Base-by-base conservation (phyloP, 1,140 invertebrate genomes). In the Rhynchophorus ferrugineus region DNA sequence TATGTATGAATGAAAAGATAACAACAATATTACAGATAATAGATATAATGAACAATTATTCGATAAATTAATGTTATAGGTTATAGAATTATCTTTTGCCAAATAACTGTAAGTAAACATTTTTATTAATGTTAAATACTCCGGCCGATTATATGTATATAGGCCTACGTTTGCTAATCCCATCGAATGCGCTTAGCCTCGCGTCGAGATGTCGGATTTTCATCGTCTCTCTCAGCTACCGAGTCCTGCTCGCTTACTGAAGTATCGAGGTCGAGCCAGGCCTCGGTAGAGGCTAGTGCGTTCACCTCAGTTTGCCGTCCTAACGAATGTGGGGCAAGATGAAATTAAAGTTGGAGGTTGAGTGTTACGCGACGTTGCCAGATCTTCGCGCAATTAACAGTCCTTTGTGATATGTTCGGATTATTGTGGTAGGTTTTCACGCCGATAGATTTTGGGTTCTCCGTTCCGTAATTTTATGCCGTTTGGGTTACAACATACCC, bases 301-400 rank as follows among this genome's bases (percentile, higher is more conserved):
- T 67, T 69, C 61, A 65, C 67, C 67, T 59, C 52, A 48, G 56
- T 46, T 45, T 36, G 50, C 44, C 61, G 54, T 57, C 52, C 62
- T 47, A 50, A 43, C 49, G 59, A 68, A 69, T 68, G 64, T 69
- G 62, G 67, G 66, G 61, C 67, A 69, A 69, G 67, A 69, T 69
- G 66, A 67, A 69, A 69, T 69, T 69, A 68, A 68, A 52, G 62
- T 56, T 68, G 62, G 64, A 69, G 64, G 65, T 64, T 69, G 61
- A 62, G 56, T 62, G 58, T 33, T 41, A 43, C 33, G 39, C 24
- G 9, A 17, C 5, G 33, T 46, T 46, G 44, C 14, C 29, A 16
- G 5, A 29, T 29, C 11, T 5, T 29, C 11, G 11, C 11, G 11
- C 5, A 29, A 29, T 29, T 29, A 29, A 29, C 11, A 5, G 11